These are phyloP conservation scores for Anolis sagrei DNA, from an alignment of 2,113 vertebrate species.

Conservation along the genomic window DNA sequence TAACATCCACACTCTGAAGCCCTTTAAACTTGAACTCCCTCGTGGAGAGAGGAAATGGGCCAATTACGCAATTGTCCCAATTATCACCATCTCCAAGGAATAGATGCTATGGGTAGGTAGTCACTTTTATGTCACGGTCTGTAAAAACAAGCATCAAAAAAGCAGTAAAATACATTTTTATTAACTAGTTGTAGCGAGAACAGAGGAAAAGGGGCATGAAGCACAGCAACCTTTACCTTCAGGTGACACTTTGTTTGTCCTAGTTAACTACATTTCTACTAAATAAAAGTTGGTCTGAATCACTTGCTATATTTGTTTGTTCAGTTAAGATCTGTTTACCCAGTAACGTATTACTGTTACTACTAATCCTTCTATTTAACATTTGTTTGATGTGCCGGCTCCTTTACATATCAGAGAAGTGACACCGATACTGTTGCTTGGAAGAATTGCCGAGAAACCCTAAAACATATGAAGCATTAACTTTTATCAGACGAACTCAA, in stretches of 20 bases:
- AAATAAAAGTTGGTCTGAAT: background rate
- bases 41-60: conserved; percentile 36
- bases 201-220: background rate
- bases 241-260: background rate
- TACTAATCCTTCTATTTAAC: background rate
- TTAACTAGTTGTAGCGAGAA: conserved; percentile 15
- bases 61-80: conserved; percentile 19
- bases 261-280: background rate
- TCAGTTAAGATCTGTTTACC: background rate
- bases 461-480: background rate
- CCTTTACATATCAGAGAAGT: background rate
- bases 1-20: conserved; percentile 14
- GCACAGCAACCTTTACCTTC: background rate
- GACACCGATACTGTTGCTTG: background rate
- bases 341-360: background rate
- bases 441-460: background rate
- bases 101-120: background rate
- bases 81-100: background rate
- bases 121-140: conserved; percentile 31
- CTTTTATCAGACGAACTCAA: background rate
- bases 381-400: background rate
- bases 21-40: conserved; percentile 29
- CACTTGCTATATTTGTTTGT: background rate
- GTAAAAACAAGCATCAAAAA: conserved; percentile 22
- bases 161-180: conserved; percentile 26